Base-by-base conservation (phyloP, 2,113 vertebrate species). In the Corythoichthys intestinalis region DNA sequence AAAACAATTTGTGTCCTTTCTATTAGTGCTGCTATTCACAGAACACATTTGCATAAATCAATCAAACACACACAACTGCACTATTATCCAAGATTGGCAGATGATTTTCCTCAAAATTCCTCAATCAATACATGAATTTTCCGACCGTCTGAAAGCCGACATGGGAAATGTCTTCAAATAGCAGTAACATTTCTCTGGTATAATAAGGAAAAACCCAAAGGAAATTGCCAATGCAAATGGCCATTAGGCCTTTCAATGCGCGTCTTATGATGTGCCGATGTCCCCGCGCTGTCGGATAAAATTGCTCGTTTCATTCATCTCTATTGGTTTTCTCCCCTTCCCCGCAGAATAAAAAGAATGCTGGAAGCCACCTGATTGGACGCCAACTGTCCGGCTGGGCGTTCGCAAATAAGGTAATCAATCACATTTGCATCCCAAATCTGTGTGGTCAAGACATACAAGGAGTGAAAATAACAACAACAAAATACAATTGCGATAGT, bases 401-500 rank as follows among this genome's bases (percentile, higher is more conserved):
- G 78, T 81, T 83, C 80, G 73, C 74, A 83, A 78, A 83, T 78
- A 84, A 83, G 71, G 69, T 82, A 58, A 58, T 35, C 35, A 73
- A 85, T 88, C 75, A 46, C 73, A 84, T 90, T 88, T 89, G 81
- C 86, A 88, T 87, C 69, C 80, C 67, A 78, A 81, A 85, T 83
- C 69, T 35, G 20, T 54, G 52, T 53, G 17, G 20, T 4, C 53
- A 28, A n/a, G 1, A 28, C n/a, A 1, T 56, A 8, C 1, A 44
- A 28, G 20, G 20, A 28, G 20, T 28, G 20, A 28, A 28, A 28
- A 28, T 28, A 28, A 28, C 20, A 28, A 28, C 20, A 28, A 28
- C 20, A 28, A 28, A 28, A 28, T 28, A 28, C 20, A 28, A 28
- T 28, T 28, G 20, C 20, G 20, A 28, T 28, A 28, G 20, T 28